Conservation (phyloP, 2,113 vertebrate species). For the Hydropotes inermis region DNA sequence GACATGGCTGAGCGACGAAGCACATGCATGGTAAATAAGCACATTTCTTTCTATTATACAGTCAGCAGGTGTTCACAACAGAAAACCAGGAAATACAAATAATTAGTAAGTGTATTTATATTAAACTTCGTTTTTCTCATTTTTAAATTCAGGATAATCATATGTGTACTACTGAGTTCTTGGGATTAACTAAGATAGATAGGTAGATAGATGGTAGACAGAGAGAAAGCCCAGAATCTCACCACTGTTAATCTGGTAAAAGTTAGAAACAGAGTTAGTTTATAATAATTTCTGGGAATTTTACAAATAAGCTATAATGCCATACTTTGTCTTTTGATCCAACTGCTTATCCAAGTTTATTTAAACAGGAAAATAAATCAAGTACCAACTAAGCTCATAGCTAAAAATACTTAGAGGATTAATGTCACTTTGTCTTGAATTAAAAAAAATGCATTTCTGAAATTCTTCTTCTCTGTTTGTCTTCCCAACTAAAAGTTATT, state of each 20-base stretch:
- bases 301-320: not conserved
- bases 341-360: not conserved
- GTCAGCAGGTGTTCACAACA: not conserved
- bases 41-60: not conserved
- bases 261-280: not conserved
- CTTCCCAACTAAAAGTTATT: not conserved
- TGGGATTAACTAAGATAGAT: not conserved
- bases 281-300: not conserved
- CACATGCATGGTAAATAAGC: not conserved
- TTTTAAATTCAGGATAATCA: not conserved
- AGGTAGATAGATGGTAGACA: not conserved
- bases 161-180: not conserved
- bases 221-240: not conserved
- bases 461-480: not conserved
- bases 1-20: not conserved
- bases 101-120: not conserved
- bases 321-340: not conserved
- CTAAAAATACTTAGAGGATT: not conserved
- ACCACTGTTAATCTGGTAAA: not conserved
- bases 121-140: not conserved
- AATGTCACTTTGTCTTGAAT: not conserved
- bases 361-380: not conserved
- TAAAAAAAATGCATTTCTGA: not conserved
- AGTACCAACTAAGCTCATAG: not conserved
- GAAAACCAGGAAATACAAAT: not conserved